Percentiles rank a stretch among this genome's conserved stretches.
Evolutionary conservation across 2,797 vertebrate species (phyloP).

Genomic region (Diceros bicornis): DNA sequence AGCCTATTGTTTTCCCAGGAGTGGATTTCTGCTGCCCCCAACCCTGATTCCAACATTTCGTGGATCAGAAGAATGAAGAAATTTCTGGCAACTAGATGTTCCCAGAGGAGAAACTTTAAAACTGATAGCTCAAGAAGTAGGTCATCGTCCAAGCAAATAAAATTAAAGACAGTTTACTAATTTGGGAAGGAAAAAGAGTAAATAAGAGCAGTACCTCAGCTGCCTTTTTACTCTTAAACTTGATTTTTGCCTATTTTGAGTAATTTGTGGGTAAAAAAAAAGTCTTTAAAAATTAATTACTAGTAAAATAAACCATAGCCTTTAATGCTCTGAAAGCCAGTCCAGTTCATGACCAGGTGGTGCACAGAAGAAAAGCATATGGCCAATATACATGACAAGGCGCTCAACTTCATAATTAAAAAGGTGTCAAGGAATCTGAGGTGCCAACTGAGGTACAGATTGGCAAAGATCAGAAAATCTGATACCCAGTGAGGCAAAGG

Average conservation of each 20-base stretch:
- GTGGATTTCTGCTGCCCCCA: neutral
- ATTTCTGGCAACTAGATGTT: slow-evolving; percentile 68
- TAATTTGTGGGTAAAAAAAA: neutral
- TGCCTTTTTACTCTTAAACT: neutral
- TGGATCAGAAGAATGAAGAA: slow-evolving; percentile 52
- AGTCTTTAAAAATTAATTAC: neutral
- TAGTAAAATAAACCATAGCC: neutral
- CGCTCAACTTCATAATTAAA: neutral
- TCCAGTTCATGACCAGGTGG: neutral
- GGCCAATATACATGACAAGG: neutral
- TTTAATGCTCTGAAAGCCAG: neutral
- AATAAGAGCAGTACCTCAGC: neutral
- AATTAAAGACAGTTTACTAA: slow-evolving; percentile 27
- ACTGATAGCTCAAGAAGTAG: slow-evolving; percentile 61
- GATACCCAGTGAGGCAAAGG: neutral
- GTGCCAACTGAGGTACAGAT: neutral
- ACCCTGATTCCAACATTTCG: neutral
- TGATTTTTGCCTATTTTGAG: neutral
- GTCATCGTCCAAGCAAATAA: slow-evolving; percentile 53
- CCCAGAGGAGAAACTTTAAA: slow-evolving; percentile 17
- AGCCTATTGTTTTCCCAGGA: neutral
- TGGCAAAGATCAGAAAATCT: neutral
- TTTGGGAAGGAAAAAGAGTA: neutral
- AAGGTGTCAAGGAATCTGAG: neutral
- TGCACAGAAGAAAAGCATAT: neutral